A percentile compares a stretch with the other conserved stretches of the same genome.
Conservation (phyloP, 2,888 invertebrate genomes). For the Rapana venosa region DNA sequence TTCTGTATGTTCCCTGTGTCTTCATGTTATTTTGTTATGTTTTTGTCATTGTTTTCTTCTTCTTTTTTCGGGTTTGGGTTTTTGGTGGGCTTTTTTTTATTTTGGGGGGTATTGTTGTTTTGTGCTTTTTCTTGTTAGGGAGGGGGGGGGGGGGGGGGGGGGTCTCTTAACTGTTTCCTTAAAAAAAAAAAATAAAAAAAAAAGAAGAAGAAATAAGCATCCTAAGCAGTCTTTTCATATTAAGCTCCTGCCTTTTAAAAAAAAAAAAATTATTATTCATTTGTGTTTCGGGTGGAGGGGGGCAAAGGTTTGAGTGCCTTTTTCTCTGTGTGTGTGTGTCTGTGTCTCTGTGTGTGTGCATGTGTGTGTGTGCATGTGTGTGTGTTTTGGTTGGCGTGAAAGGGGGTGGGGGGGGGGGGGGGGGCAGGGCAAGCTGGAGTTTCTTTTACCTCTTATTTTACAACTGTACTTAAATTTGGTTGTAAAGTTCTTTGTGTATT, state of each 20-base stretch:
- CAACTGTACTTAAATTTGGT: no score
- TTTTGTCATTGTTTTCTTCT: background rate
- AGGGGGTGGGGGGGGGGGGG: no score
- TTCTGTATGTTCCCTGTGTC: background rate
- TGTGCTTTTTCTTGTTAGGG: no score
- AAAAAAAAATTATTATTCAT: background rate
- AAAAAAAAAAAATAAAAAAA: no score
- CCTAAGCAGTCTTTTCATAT: background rate
- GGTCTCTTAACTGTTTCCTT: no score
- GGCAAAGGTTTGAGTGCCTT: background rate
- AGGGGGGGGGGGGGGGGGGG: no score
- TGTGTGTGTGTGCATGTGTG: background rate
- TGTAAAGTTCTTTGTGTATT: no score
- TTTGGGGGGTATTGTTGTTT: no score
- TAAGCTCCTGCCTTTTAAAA: background rate
- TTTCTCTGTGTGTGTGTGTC: background rate
- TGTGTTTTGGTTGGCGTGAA: background rate
- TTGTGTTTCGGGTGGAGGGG: background rate
- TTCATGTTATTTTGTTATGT: background rate
- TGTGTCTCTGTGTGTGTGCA: background rate
- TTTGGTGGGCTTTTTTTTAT: no score
- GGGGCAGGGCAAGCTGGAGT: no score
- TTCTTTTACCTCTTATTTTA: no score
- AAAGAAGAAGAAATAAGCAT: no score
- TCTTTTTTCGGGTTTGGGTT: background rate